phyloP scores from a whole-genome alignment of 2,113 vertebrate genomes.

The Eidolon helvum region DNA sequence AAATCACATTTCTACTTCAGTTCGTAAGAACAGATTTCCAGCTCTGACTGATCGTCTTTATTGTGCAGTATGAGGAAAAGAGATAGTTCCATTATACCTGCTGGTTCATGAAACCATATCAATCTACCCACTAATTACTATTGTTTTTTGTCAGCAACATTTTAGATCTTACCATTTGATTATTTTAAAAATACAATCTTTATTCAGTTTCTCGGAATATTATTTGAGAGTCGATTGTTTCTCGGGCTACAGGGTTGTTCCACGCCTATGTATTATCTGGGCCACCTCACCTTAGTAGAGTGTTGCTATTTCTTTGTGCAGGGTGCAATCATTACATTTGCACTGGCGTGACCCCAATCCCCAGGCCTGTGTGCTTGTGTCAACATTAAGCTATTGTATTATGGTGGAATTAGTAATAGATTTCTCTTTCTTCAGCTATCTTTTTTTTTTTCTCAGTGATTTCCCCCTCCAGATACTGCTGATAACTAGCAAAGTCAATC shows the following conservation, averaged over 20 bases:
- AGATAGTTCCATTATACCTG: not conserved
- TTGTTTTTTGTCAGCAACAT: not conserved
- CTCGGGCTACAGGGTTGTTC: not conserved
- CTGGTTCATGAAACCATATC: not conserved
- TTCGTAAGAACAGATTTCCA: not conserved
- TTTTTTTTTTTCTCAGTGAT: no score
- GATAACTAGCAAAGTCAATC: slow-evolving; percentile 27
- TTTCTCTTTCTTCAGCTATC: slow-evolving; percentile 15
- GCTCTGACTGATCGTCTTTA: not conserved
- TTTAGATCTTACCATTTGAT: not conserved
- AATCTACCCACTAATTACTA: not conserved
- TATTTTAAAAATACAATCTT: slow-evolving; percentile 18
- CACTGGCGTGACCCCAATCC: not conserved
- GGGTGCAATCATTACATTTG: not conserved
- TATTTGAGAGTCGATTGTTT: not conserved
- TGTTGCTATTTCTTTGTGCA: not conserved
- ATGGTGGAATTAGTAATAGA: slow-evolving; percentile 30
- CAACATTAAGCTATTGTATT: slow-evolving; percentile 57
- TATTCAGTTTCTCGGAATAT: slow-evolving; percentile 33
- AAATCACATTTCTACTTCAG: not conserved
- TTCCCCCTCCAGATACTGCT: not conserved
- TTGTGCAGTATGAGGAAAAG: not conserved
- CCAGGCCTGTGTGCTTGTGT: not conserved
- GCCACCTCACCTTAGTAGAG: not conserved
- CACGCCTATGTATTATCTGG: not conserved